phyloP scores from a whole-genome alignment of 2,113 vertebrate genomes.

The Hystrix brachyura region DNA sequence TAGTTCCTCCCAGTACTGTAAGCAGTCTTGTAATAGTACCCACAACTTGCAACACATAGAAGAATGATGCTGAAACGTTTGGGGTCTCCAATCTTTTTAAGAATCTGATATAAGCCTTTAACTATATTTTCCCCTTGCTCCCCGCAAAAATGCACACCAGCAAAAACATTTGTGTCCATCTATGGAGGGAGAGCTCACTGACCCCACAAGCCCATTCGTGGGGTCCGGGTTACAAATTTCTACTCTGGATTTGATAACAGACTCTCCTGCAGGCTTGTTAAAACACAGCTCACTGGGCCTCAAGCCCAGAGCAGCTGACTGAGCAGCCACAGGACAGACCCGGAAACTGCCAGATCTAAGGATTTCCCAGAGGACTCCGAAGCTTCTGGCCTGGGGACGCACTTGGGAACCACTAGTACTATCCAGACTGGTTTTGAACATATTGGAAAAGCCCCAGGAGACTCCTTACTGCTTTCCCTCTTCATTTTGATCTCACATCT shows the following conservation, averaged over 20 bases:
- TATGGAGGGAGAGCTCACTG: neutral
- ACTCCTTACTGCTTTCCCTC: neutral
- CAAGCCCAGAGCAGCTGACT: neutral
- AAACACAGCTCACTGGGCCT: neutral
- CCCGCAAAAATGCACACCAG: neutral
- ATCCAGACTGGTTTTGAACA: neutral
- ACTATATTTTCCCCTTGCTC: neutral
- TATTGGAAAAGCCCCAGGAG: neutral
- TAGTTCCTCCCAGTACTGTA: neutral
- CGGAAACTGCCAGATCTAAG: neutral
- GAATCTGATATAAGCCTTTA: neutral
- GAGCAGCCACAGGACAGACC: too few relatives aligned
- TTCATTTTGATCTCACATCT: neutral
- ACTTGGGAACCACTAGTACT: neutral
- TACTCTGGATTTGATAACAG: neutral
- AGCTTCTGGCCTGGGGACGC: neutral
- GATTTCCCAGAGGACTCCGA: neutral
- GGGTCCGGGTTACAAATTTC: neutral
- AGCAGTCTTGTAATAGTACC: neutral
- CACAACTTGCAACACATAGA: neutral
- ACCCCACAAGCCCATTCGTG: neutral
- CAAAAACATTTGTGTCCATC: neutral
- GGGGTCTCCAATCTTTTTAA: neutral
- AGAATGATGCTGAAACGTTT: neutral
- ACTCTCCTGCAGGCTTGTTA: neutral